Evolutionary conservation across 2,797 vertebrate genomes (phyloP).

Genomic region (Gouania willdenowi): DNA sequence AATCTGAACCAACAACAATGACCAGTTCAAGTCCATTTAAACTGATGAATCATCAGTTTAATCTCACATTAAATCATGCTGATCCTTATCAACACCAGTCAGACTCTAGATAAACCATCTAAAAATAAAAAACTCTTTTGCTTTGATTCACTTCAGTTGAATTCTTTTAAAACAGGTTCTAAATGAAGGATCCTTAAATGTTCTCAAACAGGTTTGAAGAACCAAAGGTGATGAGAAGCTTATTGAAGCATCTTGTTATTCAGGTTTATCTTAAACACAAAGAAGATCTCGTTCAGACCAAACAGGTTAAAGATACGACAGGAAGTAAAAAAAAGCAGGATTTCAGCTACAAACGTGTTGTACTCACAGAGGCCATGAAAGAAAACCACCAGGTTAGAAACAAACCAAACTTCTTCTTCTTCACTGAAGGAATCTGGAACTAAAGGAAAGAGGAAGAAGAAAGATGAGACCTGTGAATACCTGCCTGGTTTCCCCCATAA

Average conservation of each 20-base stretch:
- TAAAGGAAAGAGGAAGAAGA: conserved; percentile 44
- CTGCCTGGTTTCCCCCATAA: conserved; percentile 9
- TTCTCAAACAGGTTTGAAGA: not conserved
- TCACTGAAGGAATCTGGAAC: conserved; percentile 20
- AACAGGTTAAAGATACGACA: not conserved
- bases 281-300: not conserved
- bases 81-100: too few relatives aligned
- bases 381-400: too few relatives aligned
- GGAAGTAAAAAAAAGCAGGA: not conserved
- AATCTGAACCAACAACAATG: not conserved
- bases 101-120: too few relatives aligned
- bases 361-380: conserved; percentile 32
- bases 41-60: too few relatives aligned
- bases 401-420: conserved; percentile 23
- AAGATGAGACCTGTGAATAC: conserved; percentile 40
- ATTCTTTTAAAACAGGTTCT: too few relatives aligned
- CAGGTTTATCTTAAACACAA: conserved; percentile 14
- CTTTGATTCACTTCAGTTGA: too few relatives aligned
- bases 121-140: too few relatives aligned
- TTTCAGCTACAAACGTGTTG: not conserved
- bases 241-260: conserved; percentile 5
- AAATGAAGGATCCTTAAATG: too few relatives aligned
- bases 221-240: not conserved
- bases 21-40: too few relatives aligned
- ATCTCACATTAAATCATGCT: too few relatives aligned